Evolutionary conservation across 2,888 invertebrate species (phyloP).

Genomic region (Globia sparganii): DNA sequence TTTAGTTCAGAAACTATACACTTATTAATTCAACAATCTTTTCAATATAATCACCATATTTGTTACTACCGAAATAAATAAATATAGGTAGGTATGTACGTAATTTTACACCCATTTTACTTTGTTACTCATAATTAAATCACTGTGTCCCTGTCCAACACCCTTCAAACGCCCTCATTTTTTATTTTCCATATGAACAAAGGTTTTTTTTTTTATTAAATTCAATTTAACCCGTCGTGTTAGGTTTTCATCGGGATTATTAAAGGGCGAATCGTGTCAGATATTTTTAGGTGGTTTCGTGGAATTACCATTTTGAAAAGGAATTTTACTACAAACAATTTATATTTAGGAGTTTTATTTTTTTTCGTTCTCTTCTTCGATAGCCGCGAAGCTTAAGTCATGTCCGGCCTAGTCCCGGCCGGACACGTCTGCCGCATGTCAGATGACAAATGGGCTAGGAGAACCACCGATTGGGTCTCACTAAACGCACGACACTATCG

Average conservation of each 20-base stretch:
- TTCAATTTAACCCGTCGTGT: slow-evolving; percentile 47
- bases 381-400: too few relatives aligned
- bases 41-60: neutral
- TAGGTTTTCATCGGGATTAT: slow-evolving; percentile 30
- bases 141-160: neutral
- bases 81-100: neutral
- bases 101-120: slow-evolving; percentile 21
- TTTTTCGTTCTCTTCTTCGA: neutral
- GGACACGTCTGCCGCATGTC: too few relatives aligned
- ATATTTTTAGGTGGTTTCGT: slow-evolving; percentile 24
- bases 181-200: slow-evolving; percentile 51
- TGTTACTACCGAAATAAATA: neutral
- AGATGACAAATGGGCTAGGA: too few relatives aligned
- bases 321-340: neutral
- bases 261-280: slow-evolving; percentile 25
- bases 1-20: neutral
- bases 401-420: too few relatives aligned
- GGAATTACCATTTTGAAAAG: neutral
- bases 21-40: neutral
- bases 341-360: neutral
- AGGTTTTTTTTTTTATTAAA: slow-evolving; percentile 45
- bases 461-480: too few relatives aligned
- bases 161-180: slow-evolving; percentile 20
- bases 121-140: slow-evolving; percentile 45
- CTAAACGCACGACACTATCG: too few relatives aligned